These are phyloP conservation scores for Stichopus horrens DNA, from an alignment of 53 echinoderm and acorn worm species.

Conservation along the genomic window DNA sequence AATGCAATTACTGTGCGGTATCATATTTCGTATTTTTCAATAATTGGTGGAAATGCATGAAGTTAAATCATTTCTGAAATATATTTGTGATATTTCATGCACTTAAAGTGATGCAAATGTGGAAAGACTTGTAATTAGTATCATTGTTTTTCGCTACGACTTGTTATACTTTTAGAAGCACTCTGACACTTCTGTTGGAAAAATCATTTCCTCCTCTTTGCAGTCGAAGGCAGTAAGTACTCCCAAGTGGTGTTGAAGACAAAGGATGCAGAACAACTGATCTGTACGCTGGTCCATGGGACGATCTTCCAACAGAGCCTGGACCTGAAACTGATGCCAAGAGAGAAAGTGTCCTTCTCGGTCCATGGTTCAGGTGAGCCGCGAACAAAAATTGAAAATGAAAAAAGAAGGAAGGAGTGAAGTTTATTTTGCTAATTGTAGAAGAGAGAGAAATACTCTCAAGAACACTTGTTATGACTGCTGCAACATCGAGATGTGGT, in stretches of 20 bases:
- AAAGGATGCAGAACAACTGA: conserved; percentile 11
- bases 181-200: not conserved
- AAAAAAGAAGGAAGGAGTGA: not conserved
- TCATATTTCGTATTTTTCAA: too few species aligned
- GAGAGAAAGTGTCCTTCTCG: conserved; percentile 7
- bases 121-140: too few species aligned
- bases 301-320: conserved; percentile 28
- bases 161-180: not conserved
- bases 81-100: too few species aligned
- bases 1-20: too few species aligned
- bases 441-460: too few species aligned
- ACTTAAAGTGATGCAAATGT: too few species aligned
- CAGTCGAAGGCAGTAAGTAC: not conserved
- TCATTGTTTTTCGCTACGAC: too few species aligned
- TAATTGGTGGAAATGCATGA: too few species aligned
- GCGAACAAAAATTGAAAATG: not conserved
- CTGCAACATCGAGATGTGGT: too few species aligned
- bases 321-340: conserved; percentile 32
- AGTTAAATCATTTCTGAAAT: too few species aligned
- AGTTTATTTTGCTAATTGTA: not conserved
- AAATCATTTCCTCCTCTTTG: not conserved
- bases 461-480: too few species aligned
- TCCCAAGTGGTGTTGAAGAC: conserved; percentile 31
- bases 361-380: conserved; percentile 18
- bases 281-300: conserved; percentile 24